Evolutionary conservation across 2,113 vertebrate species (phyloP).

Genomic region (Grantiella picta): DNA sequence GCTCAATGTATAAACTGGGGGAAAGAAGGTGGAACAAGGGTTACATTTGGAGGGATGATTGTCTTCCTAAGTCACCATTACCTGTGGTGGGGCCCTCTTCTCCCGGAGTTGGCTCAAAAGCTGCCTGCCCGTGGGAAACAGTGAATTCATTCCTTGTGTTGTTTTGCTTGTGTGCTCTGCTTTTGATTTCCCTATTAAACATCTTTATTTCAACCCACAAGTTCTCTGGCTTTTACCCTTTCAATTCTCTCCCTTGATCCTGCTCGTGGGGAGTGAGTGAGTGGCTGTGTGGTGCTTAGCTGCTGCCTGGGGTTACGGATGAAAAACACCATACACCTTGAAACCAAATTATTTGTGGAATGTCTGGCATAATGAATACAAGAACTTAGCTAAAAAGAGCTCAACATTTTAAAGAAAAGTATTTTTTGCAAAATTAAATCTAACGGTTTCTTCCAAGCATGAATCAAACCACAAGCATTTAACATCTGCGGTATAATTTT

Average conservation of each 20-base stretch:
- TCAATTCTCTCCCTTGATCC: not conserved
- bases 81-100: not conserved
- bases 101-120: not conserved
- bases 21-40: not conserved
- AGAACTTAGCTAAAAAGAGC: not conserved
- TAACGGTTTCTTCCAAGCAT: not conserved
- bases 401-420: not conserved
- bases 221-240: not conserved
- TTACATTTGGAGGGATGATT: not conserved
- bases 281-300: not conserved
- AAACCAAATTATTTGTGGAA: not conserved
- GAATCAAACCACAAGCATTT: not conserved
- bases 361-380: not conserved
- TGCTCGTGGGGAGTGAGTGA: too few relatives aligned
- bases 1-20: rapidly evolving
- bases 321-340: not conserved
- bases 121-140: not conserved
- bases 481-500: not conserved
- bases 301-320: not conserved
- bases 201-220: too few relatives aligned
- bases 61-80: not conserved
- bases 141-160: not conserved
- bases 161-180: not conserved
- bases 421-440: not conserved
- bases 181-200: not conserved